Evolutionary conservation across 2,113 vertebrate genomes (phyloP).

Genomic region (Aegotheles bennettii): DNA sequence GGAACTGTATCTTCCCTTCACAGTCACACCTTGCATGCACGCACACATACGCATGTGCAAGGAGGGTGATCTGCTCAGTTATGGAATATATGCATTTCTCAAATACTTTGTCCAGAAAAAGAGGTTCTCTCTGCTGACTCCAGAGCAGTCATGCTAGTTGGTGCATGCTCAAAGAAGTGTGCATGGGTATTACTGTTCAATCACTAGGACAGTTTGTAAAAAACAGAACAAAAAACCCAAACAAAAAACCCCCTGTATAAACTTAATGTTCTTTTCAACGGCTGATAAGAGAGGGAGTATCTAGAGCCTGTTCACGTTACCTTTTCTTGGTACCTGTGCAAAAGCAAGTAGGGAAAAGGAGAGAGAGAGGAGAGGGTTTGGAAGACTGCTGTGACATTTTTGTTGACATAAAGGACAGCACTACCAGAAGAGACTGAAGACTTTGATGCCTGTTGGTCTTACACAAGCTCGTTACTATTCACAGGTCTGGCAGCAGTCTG

Average conservation of each 20-base stretch:
- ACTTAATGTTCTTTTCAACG: background rate
- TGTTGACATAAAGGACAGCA: background rate
- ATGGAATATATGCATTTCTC: background rate
- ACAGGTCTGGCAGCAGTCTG: background rate
- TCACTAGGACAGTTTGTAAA: background rate
- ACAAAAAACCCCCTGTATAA: rapidly evolving
- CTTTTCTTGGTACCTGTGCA: background rate
- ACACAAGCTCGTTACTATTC: background rate
- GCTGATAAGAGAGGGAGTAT: background rate
- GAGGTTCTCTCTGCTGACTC: background rate
- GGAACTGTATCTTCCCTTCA: background rate
- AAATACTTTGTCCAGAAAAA: background rate
- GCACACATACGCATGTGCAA: background rate
- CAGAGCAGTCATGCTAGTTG: background rate
- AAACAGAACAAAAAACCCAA: background rate
- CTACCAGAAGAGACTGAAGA: background rate
- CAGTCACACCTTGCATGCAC: background rate
- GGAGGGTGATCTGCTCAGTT: background rate
- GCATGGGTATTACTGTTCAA: background rate
- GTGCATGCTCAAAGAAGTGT: background rate
- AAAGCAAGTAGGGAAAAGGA: background rate
- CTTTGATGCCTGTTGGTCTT: background rate
- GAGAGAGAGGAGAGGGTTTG: background rate
- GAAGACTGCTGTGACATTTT: background rate
- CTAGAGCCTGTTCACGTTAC: background rate